Percentiles rank a stretch among this genome's conserved stretches.
phyloP scores from a whole-genome alignment of 2,797 vertebrate genomes.

The Spea hammondii region DNA sequence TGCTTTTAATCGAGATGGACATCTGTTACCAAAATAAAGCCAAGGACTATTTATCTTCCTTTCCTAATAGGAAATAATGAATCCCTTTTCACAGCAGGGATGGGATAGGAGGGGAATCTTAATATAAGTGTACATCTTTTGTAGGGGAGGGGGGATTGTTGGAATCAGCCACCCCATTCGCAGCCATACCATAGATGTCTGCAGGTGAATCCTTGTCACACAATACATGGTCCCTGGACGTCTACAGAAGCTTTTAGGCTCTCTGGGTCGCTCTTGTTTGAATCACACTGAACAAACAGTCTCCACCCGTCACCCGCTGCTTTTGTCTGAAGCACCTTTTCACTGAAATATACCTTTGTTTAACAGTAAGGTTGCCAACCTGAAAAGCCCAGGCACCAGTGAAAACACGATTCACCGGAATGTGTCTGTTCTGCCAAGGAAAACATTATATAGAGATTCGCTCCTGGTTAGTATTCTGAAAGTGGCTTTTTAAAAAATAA shows the following conservation, averaged over 20 bases:
- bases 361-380: conserved; percentile 62
- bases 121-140: too few relatives aligned
- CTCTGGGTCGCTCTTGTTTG: conserved; percentile 66
- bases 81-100: not conserved
- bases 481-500: too few relatives aligned
- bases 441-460: conserved; percentile 24
- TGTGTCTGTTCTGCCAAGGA: conserved; percentile 49
- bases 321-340: conserved; percentile 73
- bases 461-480: too few relatives aligned
- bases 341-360: conserved; percentile 67
- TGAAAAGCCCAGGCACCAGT: conserved; percentile 56
- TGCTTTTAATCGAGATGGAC: conserved; percentile 38
- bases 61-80: conserved; percentile 3
- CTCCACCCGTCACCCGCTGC: conserved; percentile 72
- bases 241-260: conserved; percentile 65
- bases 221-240: conserved; percentile 57
- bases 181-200: conserved; percentile 51
- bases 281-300: conserved; percentile 76
- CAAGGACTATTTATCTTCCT: conserved; percentile 8
- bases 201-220: conserved; percentile 65
- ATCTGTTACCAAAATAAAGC: conserved; percentile 35
- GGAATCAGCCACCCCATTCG: conserved; percentile 54
- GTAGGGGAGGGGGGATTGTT: conserved; percentile 52
- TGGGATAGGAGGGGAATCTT: too few relatives aligned
- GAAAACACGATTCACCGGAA: conserved; percentile 57